Evolutionary conservation across 2,888 invertebrate species (phyloP).

Genomic region (Pristionchus maxplancki): DNA sequence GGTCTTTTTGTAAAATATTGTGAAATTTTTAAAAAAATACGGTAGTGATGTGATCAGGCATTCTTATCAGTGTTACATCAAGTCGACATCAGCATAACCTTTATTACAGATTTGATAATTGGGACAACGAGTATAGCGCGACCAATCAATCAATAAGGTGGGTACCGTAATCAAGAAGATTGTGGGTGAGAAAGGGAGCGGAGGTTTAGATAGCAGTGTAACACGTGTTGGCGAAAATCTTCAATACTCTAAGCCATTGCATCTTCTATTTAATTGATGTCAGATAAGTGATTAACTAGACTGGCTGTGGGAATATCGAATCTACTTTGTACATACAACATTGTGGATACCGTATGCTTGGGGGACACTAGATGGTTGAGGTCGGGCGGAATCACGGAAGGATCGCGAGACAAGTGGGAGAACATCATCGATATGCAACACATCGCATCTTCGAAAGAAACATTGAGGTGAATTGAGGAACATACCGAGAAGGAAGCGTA

Average conservation of each 20-base stretch:
- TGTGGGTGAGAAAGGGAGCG: neutral
- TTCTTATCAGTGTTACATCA: no score
- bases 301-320: neutral
- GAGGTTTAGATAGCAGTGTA: neutral
- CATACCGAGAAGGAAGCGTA: neutral
- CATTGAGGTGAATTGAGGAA: neutral
- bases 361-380: conserved; percentile 27
- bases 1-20: no score
- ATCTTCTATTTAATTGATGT: neutral
- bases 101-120: neutral
- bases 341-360: conserved; percentile 18
- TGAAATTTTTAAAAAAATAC: no score
- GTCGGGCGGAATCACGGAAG: neutral
- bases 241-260: conserved; percentile 25
- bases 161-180: conserved; percentile 8
- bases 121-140: neutral
- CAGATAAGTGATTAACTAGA: neutral
- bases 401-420: conserved; percentile 22
- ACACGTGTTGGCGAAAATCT: conserved; percentile 3
- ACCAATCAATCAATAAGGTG: neutral
- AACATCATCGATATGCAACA: conserved; percentile 29
- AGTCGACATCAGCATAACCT: no score
- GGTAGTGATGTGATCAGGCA: no score
- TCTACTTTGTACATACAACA: conserved; percentile 30
- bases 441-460: conserved; percentile 32